A percentile compares a stretch with the other conserved stretches of the same genome.
Conservation (phyloP, 2,888 invertebrate species). For the Lasioglossum pauxillum region DNA sequence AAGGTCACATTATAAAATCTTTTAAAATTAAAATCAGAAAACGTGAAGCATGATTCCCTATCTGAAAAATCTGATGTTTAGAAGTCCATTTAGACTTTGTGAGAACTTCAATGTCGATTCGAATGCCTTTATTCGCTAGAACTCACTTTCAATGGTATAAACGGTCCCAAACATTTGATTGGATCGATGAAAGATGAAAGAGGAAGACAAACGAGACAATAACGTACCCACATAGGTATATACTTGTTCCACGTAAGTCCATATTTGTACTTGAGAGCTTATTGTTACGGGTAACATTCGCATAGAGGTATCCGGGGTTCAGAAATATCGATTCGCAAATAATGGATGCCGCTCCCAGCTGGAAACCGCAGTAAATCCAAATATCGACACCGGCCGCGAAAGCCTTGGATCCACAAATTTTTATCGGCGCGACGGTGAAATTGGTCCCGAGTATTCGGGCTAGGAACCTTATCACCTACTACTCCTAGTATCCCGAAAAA, state of each 20-base stretch:
- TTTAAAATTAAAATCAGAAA: too few relatives aligned
- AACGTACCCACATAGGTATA: not conserved
- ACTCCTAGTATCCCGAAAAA: not conserved
- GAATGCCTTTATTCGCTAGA: not conserved
- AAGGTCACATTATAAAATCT: too few relatives aligned
- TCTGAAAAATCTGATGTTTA: not conserved
- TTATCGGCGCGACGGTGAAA: conserved; percentile 17
- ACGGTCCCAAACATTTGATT: not conserved
- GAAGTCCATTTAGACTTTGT: not conserved
- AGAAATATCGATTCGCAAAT: conserved; percentile 42
- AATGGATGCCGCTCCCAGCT: conserved; percentile 45
- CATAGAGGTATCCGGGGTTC: conserved; percentile 24
- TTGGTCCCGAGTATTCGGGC: conserved; percentile 7
- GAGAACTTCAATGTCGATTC: not conserved
- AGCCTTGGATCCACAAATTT: conserved; percentile 30
- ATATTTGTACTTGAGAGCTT: conserved; percentile 45
- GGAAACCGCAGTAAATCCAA: conserved; percentile 51
- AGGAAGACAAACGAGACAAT: not conserved
- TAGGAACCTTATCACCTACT: conserved; percentile 12
- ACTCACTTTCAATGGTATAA: not conserved
- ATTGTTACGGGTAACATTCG: conserved; percentile 51
- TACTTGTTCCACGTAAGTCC: conserved; percentile 24
- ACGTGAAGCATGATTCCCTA: too few relatives aligned
- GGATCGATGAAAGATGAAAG: not conserved
- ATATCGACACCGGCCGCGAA: conserved; percentile 39